Percentiles rank a stretch among this genome's conserved stretches.
These are phyloP conservation scores for Avahi laniger DNA, from an alignment of 2,797 vertebrate species.

Conservation along the genomic window DNA sequence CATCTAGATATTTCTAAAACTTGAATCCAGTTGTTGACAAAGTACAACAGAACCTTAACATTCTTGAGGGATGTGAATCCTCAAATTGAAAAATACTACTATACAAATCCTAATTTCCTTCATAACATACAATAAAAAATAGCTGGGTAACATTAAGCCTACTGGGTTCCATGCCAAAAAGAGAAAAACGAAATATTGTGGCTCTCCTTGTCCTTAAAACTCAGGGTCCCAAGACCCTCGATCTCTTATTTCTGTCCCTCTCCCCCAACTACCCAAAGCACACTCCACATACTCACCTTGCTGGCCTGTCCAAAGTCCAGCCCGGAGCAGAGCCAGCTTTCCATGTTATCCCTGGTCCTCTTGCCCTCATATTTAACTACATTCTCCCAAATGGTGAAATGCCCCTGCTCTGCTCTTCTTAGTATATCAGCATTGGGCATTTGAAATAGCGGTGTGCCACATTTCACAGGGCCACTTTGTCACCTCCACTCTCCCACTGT, in stretches of 20 bases:
- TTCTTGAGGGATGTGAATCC: not conserved
- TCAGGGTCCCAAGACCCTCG: not conserved
- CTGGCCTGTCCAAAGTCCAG: not conserved
- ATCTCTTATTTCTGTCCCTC: not conserved
- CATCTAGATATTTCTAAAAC: conserved; percentile 33
- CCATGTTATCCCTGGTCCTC: not conserved
- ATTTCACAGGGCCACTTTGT: not conserved
- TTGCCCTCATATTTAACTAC: not conserved
- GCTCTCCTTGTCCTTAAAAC: not conserved
- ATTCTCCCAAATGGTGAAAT: not conserved
- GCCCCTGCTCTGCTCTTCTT: not conserved
- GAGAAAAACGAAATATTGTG: not conserved
- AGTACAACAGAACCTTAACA: not conserved
- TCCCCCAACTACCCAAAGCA: not conserved
- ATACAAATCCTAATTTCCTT: not conserved
- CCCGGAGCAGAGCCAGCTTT: not conserved
- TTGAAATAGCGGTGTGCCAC: not conserved
- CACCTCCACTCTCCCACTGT: not conserved
- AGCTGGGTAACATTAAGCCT: not conserved
- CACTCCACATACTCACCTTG: not conserved
- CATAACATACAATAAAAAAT: not conserved
- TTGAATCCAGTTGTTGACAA: conserved; percentile 26
- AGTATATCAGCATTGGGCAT: not conserved
- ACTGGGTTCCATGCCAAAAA: not conserved
- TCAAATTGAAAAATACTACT: not conserved